Conservation (phyloP, 2,113 vertebrate species). For the Conger conger region DNA sequence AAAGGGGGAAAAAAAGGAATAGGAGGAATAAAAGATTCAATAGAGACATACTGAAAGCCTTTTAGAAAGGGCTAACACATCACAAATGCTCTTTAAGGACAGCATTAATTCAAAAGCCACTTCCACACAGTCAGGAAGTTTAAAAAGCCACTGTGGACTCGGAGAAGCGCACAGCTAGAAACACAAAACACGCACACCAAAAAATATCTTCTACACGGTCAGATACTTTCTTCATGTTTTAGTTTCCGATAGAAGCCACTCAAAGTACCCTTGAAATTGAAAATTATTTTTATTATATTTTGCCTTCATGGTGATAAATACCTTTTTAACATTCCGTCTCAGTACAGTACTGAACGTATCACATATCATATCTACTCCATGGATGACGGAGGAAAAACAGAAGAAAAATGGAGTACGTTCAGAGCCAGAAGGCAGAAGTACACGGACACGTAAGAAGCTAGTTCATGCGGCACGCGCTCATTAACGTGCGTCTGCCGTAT, state of each 20-base stretch:
- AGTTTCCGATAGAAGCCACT: not conserved
- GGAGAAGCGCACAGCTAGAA: not conserved
- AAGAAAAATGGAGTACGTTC: not conserved
- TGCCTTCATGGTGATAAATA: conserved; percentile 51
- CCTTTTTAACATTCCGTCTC: conserved; percentile 36
- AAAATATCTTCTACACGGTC: not conserved
- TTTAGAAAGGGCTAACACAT: not conserved
- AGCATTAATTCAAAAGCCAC: not conserved
- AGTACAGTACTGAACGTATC: conserved; percentile 60
- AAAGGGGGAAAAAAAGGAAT: not conserved
- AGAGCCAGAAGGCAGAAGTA: not conserved
- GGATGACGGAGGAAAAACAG: conserved; percentile 53
- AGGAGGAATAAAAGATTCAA: not conserved
- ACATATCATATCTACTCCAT: conserved; percentile 45
- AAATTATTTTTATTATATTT: no score
- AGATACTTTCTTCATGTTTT: not conserved
- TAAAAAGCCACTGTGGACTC: not conserved
- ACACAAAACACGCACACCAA: no score
- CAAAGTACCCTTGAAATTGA: not conserved
- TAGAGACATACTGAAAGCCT: not conserved
- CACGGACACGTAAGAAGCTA: not conserved
- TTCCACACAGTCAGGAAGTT: not conserved
- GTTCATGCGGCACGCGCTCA: not conserved
- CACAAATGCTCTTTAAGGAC: not conserved
- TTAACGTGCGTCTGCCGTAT: conserved; percentile 8